Evolutionary conservation across 2,888 invertebrate genomes (phyloP).

Genomic region (Eustalomyia histrio): DNA sequence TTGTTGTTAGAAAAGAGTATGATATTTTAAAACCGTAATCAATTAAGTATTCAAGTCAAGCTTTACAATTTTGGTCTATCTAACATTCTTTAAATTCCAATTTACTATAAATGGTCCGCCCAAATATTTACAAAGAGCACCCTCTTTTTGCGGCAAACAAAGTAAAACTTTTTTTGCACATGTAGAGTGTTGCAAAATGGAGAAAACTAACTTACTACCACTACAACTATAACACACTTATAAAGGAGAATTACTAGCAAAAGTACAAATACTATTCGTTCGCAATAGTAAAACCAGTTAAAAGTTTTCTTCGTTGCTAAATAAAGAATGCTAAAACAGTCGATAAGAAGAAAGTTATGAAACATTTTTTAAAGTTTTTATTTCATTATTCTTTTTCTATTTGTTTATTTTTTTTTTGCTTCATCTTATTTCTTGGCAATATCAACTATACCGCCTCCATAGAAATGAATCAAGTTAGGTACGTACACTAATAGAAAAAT

Average conservation of each 20-base stretch:
- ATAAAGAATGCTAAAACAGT: slow-evolving; percentile 53
- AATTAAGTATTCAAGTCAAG: no score
- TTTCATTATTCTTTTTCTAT: slow-evolving; percentile 33
- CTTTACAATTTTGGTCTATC: no score
- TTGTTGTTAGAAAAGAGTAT: no score
- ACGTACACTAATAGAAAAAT: no score
- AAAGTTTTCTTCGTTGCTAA: slow-evolving; percentile 38
- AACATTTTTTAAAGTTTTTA: slow-evolving; percentile 61
- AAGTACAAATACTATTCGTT: neutral
- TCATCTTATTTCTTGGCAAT: slow-evolving; percentile 40
- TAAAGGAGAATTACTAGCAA: slow-evolving; percentile 17
- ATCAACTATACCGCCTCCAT: slow-evolving; percentile 28
- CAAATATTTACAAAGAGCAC: slow-evolving; percentile 7
- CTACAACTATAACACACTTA: slow-evolving; percentile 2
- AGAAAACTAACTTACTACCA: slow-evolving; percentile 41
- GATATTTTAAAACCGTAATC: no score
- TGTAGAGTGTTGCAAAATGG: slow-evolving; percentile 58
- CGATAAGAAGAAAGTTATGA: slow-evolving; percentile 58
- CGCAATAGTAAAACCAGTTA: slow-evolving; percentile 33
- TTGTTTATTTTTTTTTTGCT: slow-evolving; percentile 19
- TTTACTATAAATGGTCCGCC: neutral
- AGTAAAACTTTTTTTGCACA: slow-evolving; percentile 39
- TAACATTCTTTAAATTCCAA: neutral
- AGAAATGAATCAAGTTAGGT: neutral
- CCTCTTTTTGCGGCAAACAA: slow-evolving; percentile 11